Percentiles rank a stretch among this genome's conserved stretches.
Conservation (phyloP, 2,113 vertebrate species). For the Melanotaenia duboulayi region DNA sequence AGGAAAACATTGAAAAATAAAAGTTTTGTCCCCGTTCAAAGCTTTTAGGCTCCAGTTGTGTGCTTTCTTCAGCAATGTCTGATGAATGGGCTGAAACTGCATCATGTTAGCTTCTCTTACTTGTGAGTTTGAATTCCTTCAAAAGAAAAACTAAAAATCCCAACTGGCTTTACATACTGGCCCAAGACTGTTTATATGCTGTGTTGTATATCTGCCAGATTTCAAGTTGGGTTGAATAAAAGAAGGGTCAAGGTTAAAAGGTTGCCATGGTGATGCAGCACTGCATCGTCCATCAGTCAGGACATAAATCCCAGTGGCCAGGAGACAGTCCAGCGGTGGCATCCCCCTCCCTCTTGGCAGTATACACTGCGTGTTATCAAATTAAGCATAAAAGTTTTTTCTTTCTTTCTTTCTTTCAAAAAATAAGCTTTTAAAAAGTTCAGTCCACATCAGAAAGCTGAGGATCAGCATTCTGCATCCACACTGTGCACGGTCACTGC, state of each 20-base stretch:
- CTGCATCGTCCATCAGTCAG: constrained; percentile 2
- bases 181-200: background rate
- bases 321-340: constrained; percentile 21
- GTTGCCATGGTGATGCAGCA: constrained; percentile 24
- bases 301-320: background rate
- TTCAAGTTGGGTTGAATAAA: constrained; percentile 1
- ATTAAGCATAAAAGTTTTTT: constrained; percentile 18
- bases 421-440: constrained; percentile 24
- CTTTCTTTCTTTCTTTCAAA: background rate
- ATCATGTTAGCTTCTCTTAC: constrained; percentile 26
- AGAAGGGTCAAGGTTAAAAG: constrained; percentile 19
- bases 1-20: constrained; percentile 8
- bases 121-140: constrained; percentile 30
- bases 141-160: constrained; percentile 34
- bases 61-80: constrained; percentile 13
- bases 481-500: constrained; percentile 97
- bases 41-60: constrained; percentile 42
- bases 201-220: background rate
- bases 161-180: constrained; percentile 18
- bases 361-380: constrained; percentile 3
- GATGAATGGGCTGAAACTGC: constrained; percentile 13
- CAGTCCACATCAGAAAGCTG: background rate
- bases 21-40: constrained; percentile 22
- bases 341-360: constrained; percentile 8
- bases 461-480: constrained; percentile 92